Evolutionary conservation across 2,797 vertebrate genomes (phyloP), one percentile per base, ranked within the genome.

Genomic region (Muscicapa striata): DNA sequence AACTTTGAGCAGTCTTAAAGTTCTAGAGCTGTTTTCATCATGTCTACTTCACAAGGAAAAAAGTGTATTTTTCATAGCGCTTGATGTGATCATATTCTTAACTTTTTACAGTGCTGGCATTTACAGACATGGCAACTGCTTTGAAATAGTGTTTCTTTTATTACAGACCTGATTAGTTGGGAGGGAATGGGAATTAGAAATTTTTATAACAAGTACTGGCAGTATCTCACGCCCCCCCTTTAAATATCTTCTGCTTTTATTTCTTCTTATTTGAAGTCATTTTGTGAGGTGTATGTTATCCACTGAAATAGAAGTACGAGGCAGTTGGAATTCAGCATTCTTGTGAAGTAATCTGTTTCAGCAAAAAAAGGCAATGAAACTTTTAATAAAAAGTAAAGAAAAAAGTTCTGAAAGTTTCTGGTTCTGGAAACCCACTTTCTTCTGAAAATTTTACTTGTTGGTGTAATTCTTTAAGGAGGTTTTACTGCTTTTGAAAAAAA

Each of bases 131-230:
- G 3, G 30, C 67, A 82, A 82, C 70, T 64, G 32, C 77, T 87
- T 84, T 90, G 54, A 79, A 93, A 87, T 45, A 13, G 27, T 87
- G 43, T 86, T 91, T 87, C 30, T 79, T 95, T 93, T 93, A 64
- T 84, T 73, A 40, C 34, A 84, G 77, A 90, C 38, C 36, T 72
- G 77, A 77, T 88, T 82, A 79, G 30, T 8, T 82, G 43, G 29
- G 76, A 91, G 23, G 69, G 79, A 84, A 59, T 58, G 45, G 36
- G 57, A 79, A 73, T 63, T 79, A 63, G 32, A 49, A 10, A 55
- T 91, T 83, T 78, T 66, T 81, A 27, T 84, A 69, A 69, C 23
- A 54, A 67, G 21, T 67, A 32, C 45, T 82, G 68, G 40, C 21
- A 62, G 18, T 86, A 59, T 58, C 54, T 75, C 19, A 27, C 0